Conservation (phyloP, 2,113 vertebrate genomes). For the Paralichthys olivaceus region DNA sequence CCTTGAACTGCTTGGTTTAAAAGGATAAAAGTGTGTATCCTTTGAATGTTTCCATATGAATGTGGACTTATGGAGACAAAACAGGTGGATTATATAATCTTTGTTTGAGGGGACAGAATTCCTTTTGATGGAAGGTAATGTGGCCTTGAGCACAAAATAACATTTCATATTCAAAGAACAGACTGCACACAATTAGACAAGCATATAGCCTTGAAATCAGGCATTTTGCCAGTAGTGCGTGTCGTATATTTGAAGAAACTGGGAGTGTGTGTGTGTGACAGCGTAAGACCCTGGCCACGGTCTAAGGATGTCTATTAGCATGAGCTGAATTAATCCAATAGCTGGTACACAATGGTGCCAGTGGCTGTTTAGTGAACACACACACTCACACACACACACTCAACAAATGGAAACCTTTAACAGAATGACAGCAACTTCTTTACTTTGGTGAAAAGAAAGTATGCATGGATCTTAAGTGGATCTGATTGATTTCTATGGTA, state of each 20-base stretch:
- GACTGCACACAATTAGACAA: constrained; percentile 59
- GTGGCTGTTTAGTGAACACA: constrained; percentile 51
- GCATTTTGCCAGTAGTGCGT: constrained; percentile 49
- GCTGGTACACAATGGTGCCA: constrained; percentile 47
- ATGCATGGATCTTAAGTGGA: constrained; percentile 56
- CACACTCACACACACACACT: constrained; percentile 13
- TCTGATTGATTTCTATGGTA: constrained; percentile 68
- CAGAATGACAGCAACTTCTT: constrained; percentile 23
- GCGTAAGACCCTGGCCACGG: constrained; percentile 37
- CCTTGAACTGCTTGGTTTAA: background rate
- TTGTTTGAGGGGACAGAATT: constrained; percentile 27
- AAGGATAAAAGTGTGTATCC: background rate
- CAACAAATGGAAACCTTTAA: constrained; percentile 23
- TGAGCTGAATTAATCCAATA: constrained; percentile 59
- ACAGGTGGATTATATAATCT: constrained; percentile 7
- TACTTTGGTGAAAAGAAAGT: constrained; percentile 19
- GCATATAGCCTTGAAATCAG: constrained; percentile 60
- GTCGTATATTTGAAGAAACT: constrained; percentile 12
- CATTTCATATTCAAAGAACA: constrained; percentile 59
- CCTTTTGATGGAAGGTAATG: constrained; percentile 41
- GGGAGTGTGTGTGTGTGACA: constrained; percentile 29
- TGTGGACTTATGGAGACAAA: constrained; percentile 24
- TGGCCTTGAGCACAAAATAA: constrained; percentile 56
- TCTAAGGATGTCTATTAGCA: constrained; percentile 60
- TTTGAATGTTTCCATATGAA: constrained; percentile 7